phyloP scores from a whole-genome alignment of 2,888 invertebrate genomes.

The Ennomos quercinarius region DNA sequence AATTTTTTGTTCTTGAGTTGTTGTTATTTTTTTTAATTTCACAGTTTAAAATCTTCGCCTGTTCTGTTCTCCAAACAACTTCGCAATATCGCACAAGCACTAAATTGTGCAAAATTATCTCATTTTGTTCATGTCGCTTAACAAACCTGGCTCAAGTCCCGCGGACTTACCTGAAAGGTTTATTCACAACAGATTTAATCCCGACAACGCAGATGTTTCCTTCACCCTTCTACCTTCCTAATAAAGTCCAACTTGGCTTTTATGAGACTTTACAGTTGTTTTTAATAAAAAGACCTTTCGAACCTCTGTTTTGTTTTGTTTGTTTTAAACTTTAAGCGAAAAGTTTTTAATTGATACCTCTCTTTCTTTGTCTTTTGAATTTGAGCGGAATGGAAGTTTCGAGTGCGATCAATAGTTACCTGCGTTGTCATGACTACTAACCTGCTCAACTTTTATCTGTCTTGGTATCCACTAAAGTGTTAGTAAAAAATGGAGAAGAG shows the following conservation, averaged over 20 bases:
- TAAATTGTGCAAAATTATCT: slow-evolving; percentile 13
- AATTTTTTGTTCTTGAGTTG: too few relatives aligned
- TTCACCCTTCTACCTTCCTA: slow-evolving; percentile 42
- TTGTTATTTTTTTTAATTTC: too few relatives aligned
- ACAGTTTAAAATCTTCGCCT: too few relatives aligned
- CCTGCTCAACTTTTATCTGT: slow-evolving; percentile 19
- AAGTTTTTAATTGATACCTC: slow-evolving; percentile 71
- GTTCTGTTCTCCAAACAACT: too few relatives aligned
- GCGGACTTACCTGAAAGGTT: slow-evolving; percentile 43
- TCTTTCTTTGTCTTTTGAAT: slow-evolving; percentile 52
- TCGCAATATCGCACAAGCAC: too few relatives aligned
- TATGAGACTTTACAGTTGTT: slow-evolving; percentile 54
- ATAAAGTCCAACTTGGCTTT: slow-evolving; percentile 57
- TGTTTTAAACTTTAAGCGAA: slow-evolving; percentile 60
- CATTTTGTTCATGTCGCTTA: slow-evolving; percentile 44
- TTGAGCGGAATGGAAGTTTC: slow-evolving; percentile 25
- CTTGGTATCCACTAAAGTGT: too few relatives aligned
- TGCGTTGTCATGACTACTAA: slow-evolving; percentile 33
- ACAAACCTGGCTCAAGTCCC: slow-evolving; percentile 44
- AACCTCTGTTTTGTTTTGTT: slow-evolving; percentile 65
- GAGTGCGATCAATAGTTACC: slow-evolving; percentile 31
- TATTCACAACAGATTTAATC: slow-evolving; percentile 56
- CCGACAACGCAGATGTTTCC: slow-evolving; percentile 45
- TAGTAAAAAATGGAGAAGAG: too few relatives aligned
- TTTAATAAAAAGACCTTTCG: slow-evolving; percentile 65